Conservation (phyloP, 2,113 vertebrate genomes). For the Passer domesticus region DNA sequence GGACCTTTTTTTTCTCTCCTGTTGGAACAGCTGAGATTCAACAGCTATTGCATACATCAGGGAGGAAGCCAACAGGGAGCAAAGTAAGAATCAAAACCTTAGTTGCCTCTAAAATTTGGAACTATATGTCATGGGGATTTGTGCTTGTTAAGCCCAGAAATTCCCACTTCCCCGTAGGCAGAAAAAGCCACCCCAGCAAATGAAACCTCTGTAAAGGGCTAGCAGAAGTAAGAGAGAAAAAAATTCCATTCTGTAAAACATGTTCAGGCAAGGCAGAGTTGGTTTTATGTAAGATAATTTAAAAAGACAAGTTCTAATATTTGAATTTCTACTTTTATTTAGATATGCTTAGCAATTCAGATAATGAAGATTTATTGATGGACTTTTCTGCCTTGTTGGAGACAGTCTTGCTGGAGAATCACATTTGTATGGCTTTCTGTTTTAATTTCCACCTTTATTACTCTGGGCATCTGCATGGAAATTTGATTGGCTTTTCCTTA, state of each 20-base stretch:
- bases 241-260: background rate
- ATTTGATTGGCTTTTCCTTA: background rate
- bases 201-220: slow-evolving; percentile 24
- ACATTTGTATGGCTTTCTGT: slow-evolving; percentile 46
- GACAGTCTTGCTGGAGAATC: slow-evolving; percentile 48
- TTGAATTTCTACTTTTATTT: slow-evolving; percentile 58
- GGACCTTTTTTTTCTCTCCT: background rate
- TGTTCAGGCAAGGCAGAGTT: background rate
- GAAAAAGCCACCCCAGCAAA: background rate
- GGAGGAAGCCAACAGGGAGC: slow-evolving; percentile 56
- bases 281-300: slow-evolving; percentile 13
- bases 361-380: slow-evolving; percentile 62
- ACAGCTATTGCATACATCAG: slow-evolving; percentile 16
- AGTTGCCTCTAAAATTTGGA: slow-evolving; percentile 47
- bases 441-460: slow-evolving; percentile 50
- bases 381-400: slow-evolving; percentile 45
- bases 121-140: slow-evolving; percentile 54
- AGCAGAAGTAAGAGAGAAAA: background rate
- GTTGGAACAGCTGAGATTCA: slow-evolving; percentile 37
- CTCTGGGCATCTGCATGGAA: slow-evolving; percentile 23
- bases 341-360: slow-evolving; percentile 45
- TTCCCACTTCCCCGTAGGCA: slow-evolving; percentile 25
- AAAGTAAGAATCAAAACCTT: slow-evolving; percentile 33
- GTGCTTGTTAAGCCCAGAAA: slow-evolving; percentile 51
- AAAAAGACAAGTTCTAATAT: slow-evolving; percentile 43